A percentile compares a stretch with the other conserved stretches of the same genome.
phyloP scores from a whole-genome alignment of 2,888 invertebrate genomes.

The Plemyria rubiginata region DNA sequence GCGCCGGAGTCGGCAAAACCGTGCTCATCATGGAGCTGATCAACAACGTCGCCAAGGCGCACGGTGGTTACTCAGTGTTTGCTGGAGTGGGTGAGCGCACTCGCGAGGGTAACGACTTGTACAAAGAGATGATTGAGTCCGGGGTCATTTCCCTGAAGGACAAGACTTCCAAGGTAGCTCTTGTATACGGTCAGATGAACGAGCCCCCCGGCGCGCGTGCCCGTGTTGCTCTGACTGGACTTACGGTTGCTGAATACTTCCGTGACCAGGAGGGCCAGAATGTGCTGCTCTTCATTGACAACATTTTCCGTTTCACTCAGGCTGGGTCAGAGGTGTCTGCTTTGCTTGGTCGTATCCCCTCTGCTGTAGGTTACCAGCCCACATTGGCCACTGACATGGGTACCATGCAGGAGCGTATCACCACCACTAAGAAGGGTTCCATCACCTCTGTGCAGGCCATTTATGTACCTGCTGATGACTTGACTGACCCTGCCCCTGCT shows the following conservation, averaged over 20 bases:
- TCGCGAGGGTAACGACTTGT: slow-evolving; percentile 98
- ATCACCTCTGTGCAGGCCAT: slow-evolving; percentile 98
- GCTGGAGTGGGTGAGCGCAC: slow-evolving; percentile 98
- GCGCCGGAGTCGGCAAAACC: slow-evolving; percentile 98
- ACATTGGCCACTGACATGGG: slow-evolving; percentile 99
- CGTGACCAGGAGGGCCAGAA: slow-evolving; percentile 97
- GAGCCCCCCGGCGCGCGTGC: slow-evolving; percentile 98
- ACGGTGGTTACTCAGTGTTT: slow-evolving; percentile 98
- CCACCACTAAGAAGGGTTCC: slow-evolving; percentile 97
- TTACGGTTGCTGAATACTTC: slow-evolving; percentile 98
- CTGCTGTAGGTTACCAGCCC: slow-evolving; percentile 98
- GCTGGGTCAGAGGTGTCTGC: slow-evolving; percentile 96
- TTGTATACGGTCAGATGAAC: slow-evolving; percentile 99
- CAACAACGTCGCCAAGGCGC: slow-evolving; percentile 98
- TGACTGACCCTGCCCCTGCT: slow-evolving; percentile 98
- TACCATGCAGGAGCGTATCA: slow-evolving; percentile 98
- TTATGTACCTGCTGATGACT: slow-evolving; percentile 98
- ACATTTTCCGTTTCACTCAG: slow-evolving; percentile 97
- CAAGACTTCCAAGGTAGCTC: slow-evolving; percentile 95
- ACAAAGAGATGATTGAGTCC: slow-evolving; percentile 98
- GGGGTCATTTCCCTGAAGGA: slow-evolving; percentile 96
- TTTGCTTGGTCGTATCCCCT: slow-evolving; percentile 97
- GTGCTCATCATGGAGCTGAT: slow-evolving; percentile 98
- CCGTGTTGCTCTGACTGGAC: slow-evolving; percentile 95
- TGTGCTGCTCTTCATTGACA: slow-evolving; percentile 97